These are phyloP conservation scores for Stenchaetothrips biformis DNA, from an alignment of 2,888 invertebrate genomes.

Conservation along the genomic window DNA sequence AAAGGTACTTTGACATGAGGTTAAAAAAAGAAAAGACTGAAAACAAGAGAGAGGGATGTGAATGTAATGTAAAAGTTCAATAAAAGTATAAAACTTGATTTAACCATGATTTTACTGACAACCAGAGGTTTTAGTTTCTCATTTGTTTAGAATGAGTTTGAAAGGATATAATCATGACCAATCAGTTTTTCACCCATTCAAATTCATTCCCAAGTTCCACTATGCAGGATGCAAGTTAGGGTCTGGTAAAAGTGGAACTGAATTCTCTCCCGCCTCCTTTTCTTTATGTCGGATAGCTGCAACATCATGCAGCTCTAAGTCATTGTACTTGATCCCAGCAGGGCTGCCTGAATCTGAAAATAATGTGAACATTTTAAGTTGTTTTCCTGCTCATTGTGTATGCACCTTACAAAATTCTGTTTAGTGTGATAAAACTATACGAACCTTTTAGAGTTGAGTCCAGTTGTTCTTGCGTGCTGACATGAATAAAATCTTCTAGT, in stretches of 20 bases:
- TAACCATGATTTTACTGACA: background rate
- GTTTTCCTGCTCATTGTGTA: background rate
- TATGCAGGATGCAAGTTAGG: background rate
- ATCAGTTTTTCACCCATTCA: background rate
- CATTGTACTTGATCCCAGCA: background rate
- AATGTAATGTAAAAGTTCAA: too few relatives aligned
- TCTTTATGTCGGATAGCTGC: background rate
- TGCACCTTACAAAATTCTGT: background rate
- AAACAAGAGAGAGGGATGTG: background rate
- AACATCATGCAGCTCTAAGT: background rate
- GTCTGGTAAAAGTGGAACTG: background rate
- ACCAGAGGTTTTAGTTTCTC: background rate
- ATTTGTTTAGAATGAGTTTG: background rate
- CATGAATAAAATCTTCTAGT: conserved; percentile 57
- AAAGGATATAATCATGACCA: background rate
- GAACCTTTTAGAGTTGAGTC: conserved; percentile 49
- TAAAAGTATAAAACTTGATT: background rate
- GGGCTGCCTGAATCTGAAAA: background rate
- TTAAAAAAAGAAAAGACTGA: background rate
- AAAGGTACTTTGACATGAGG: background rate
- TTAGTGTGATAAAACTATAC: background rate
- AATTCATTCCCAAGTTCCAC: background rate
- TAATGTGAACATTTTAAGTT: background rate
- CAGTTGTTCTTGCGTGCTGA: conserved; percentile 56
- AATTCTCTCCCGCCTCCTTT: conserved; percentile 1